A percentile compares a stretch with the other conserved stretches of the same genome.
Evolutionary conservation across 2,888 invertebrate species (phyloP).

Genomic region (Nomada ferruginata): DNA sequence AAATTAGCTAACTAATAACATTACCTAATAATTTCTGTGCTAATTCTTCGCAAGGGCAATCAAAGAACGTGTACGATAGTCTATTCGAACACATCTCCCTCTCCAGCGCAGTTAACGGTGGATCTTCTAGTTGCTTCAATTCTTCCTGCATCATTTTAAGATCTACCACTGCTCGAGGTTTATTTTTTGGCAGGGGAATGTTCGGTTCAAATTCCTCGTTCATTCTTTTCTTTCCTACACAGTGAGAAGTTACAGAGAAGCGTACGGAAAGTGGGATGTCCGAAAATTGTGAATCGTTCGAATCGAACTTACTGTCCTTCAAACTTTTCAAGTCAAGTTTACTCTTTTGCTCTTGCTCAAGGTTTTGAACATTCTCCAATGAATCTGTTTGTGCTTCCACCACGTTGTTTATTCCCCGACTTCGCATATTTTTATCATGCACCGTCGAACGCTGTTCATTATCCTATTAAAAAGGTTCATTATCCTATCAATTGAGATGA

Average conservation of each 20-base stretch:
- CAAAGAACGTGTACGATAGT: conserved; percentile 82
- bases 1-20: neutral
- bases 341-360: conserved; percentile 5
- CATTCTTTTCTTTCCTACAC: conserved; percentile 42
- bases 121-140: conserved; percentile 80
- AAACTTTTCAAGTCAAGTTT: conserved; percentile 44
- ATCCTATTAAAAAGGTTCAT: conserved; percentile 14
- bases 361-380: neutral
- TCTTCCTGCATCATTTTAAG: conserved; percentile 75
- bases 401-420: neutral
- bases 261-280: too few relatives aligned
- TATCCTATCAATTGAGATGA: conserved; percentile 13
- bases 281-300: neutral
- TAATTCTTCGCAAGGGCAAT: conserved; percentile 84
- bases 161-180: conserved; percentile 67
- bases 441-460: neutral
- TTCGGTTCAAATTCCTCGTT: conserved; percentile 35
- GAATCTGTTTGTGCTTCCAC: neutral
- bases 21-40: conserved; percentile 86
- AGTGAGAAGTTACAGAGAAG: neutral
- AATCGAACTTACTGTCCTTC: conserved; percentile 41
- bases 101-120: conserved; percentile 77
- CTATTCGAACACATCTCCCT: conserved; percentile 73
- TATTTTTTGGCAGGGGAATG: conserved; percentile 52
- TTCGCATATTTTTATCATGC: conserved; percentile 24